A percentile compares a stretch with the other conserved stretches of the same genome.
These are phyloP conservation scores for Aegithalos caudatus DNA, from an alignment of 2,113 vertebrate genomes.

Conservation along the genomic window DNA sequence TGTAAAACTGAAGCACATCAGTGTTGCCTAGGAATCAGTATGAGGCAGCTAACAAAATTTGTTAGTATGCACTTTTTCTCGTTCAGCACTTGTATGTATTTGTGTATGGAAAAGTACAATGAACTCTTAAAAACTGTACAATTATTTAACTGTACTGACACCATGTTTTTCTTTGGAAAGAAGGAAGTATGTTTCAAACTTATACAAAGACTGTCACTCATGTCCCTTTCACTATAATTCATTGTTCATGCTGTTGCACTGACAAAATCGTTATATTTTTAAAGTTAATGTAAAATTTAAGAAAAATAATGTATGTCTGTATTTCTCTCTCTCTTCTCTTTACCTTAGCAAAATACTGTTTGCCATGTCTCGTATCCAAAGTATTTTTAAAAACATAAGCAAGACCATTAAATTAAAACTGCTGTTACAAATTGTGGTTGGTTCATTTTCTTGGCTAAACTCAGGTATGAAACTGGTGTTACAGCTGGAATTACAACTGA, in stretches of 20 bases:
- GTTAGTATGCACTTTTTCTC: not conserved
- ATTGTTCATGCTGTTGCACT: not conserved
- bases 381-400: not conserved
- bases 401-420: not conserved
- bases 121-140: not conserved
- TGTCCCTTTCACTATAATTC: not conserved
- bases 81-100: not conserved
- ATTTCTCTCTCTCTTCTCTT: not conserved
- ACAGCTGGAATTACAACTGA: not conserved
- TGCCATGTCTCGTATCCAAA: not conserved
- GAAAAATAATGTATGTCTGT: not conserved
- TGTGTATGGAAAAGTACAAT: not conserved
- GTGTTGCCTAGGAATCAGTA: constrained; percentile 36
- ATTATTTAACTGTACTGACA: not conserved
- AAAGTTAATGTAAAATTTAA: not conserved
- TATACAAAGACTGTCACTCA: not conserved
- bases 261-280: not conserved
- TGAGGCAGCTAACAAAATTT: constrained; percentile 15
- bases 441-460: not conserved
- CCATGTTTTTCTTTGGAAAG: not conserved
- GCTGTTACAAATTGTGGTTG: not conserved
- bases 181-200: not conserved
- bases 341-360: not conserved
- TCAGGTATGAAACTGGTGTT: not conserved
- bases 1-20: constrained; percentile 32